Base-by-base conservation (phyloP, 2,113 vertebrate genomes). In the Heterocephalus glaber region DNA sequence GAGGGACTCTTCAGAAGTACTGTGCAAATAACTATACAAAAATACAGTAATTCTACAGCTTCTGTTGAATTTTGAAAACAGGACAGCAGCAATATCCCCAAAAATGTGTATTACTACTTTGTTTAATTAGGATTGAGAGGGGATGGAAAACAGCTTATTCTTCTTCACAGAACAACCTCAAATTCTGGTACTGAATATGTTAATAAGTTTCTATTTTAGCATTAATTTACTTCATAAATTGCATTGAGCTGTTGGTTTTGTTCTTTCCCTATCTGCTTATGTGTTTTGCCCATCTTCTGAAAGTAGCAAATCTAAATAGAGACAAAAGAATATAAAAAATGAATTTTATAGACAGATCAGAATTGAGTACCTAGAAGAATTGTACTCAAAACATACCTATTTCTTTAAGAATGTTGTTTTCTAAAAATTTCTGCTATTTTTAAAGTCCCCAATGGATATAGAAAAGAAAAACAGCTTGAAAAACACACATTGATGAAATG, bases 291-390 rank as follows among this genome's bases (percentile, higher is more conserved):
- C 44, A 41, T 63, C 7, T 84, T 8, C 47, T 95, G 14, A 58
- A 86, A 77, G 35, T 35, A 68, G 19, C 0, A 13, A 47, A 70
- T 26, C 49, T 58, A 33, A 87, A 63, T 74, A 12, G 63, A 9
- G 13, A 30, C 14, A 17, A 90, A 79, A 83, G 38, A 60, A 82
- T 84, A 92, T 90, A 28, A 93, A 81, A 85, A 95, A 56, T 44
- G 1, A 3, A 79, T 26, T 19, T 93, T 13, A 38, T 14, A 63
- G 83, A 72, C 7, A 35, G 14, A 33, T 49, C 47, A 49, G 47
- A 49, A 49, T 49, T 49, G 47, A 49, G 9, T 63, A 3, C 33
- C 38, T 74, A 82, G 24, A 61, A 49, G 17, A 79, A 91, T 85
- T 76, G 52, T 33, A 41, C 41, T 54, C 35, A 72, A 58, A 89